Base-by-base conservation (phyloP, 2,888 invertebrate species). In the Trichacis sp. region DNA sequence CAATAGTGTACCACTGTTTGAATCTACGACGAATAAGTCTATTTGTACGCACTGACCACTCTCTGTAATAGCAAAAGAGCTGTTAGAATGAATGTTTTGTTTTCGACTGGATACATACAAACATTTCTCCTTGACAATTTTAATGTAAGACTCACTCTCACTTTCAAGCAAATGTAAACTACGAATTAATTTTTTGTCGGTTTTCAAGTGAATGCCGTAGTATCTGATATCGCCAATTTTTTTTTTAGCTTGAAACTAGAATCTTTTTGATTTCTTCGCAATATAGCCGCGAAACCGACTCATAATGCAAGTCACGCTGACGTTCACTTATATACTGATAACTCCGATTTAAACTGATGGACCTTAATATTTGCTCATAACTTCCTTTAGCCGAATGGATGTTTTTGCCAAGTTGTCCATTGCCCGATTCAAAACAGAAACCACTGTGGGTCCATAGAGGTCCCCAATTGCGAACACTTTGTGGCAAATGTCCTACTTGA, bases 301-400 rank as follows among this genome's bases (percentile, higher is more conserved):
- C 48, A 17, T 29, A 38, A 42, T 48, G 18, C 2, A 48, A 12
- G 29, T 42, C 29, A 15, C 43, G 19, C 30, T 49, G 48, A 43
- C 43, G 15, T n/a, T 14, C 15, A 14, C 38, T 18, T n/a, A 54
- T 54, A 18, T 33, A 53, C 3, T 54, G 2, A 5, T 45, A 33
- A 47, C 52, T 52, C 17, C 52, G 29, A n/a, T 42, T 15, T 1
- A 48, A 9, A 11, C 29, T 29, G 9, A 60, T 15, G 33, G 14
- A 46, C 8, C 53, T 40, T 38, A 20, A 47, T 20, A 60, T 49
- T 45, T 60, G 59, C 33, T 53, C 29, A 1, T 30, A 14, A 20
- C 55, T 50, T 9, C 68, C 64, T 47, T 65, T 65, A 1, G 63
- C 62, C 30, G 54, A 29, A n/a, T 68, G 54, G 12, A 63, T 46